A percentile compares a stretch with the other conserved stretches of the same genome.
Evolutionary conservation across 2,113 vertebrate genomes (phyloP).

Genomic region (Melanocharis versteri): DNA sequence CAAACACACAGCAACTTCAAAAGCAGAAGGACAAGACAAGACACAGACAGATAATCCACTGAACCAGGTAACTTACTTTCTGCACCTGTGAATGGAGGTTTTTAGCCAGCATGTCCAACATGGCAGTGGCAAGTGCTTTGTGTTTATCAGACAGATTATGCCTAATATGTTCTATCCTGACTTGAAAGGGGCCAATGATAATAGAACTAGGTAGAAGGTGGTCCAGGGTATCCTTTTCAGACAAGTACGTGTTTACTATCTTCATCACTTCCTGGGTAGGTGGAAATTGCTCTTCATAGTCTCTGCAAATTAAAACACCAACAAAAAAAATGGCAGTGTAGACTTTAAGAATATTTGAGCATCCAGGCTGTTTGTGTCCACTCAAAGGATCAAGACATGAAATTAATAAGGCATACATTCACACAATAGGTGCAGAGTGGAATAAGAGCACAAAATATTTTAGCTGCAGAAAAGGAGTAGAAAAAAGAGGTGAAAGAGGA

Average conservation of each 20-base stretch:
- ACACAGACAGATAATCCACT: background rate
- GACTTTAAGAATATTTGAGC: background rate
- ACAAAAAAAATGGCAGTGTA: background rate
- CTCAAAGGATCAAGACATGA: background rate
- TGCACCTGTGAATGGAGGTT: slow-evolving; percentile 78
- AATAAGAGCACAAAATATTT: background rate
- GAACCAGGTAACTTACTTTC: slow-evolving; percentile 69
- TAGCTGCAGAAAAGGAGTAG: background rate
- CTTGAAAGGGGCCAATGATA: slow-evolving; percentile 85
- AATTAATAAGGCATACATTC: background rate
- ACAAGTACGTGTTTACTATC: slow-evolving; percentile 76
- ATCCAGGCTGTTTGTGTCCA: background rate
- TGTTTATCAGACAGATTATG: slow-evolving; percentile 79
- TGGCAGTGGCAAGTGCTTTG: slow-evolving; percentile 73
- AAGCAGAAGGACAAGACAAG: background rate
- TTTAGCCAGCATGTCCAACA: slow-evolving; percentile 78
- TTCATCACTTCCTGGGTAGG: slow-evolving; percentile 73
- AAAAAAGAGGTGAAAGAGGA: background rate
- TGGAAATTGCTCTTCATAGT: slow-evolving; percentile 62
- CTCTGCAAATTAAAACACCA: slow-evolving; percentile 53
- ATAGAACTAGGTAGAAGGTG: slow-evolving; percentile 77
- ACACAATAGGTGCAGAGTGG: background rate
- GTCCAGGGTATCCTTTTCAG: slow-evolving; percentile 77
- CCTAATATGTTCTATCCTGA: slow-evolving; percentile 77
- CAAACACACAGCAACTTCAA: background rate